phyloP scores from a whole-genome alignment of 2,888 invertebrate genomes.

The Elgonia sp. region DNA sequence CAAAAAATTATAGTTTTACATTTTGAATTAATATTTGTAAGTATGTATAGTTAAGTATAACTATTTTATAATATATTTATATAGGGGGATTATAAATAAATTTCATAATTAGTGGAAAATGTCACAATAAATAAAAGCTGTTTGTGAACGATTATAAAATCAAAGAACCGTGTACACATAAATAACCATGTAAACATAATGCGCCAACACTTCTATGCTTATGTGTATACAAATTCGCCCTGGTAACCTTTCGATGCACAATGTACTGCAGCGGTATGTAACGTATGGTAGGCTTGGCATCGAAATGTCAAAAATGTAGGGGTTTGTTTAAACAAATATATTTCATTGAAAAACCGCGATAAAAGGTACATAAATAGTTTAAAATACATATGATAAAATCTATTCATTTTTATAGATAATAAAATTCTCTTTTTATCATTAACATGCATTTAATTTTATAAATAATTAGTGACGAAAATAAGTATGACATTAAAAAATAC shows the following conservation, averaged over 20 bases:
- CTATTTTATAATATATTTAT: background rate
- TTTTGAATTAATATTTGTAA: too few relatives aligned
- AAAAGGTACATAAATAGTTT: background rate
- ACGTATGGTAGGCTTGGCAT: slow-evolving; percentile 43
- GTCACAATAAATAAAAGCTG: slow-evolving; percentile 1
- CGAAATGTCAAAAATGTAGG: slow-evolving; percentile 45
- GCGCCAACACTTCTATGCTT: background rate
- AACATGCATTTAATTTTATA: too few relatives aligned
- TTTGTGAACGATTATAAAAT: background rate
- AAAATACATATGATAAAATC: too few relatives aligned
- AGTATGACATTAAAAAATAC: too few relatives aligned
- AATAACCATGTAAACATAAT: background rate
- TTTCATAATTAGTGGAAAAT: background rate
- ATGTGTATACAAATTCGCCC: slow-evolving; percentile 13
- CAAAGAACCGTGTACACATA: slow-evolving; percentile 1
- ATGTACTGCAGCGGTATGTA: slow-evolving; percentile 10
- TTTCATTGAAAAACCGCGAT: background rate
- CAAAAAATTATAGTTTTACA: too few relatives aligned
- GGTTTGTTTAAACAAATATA: slow-evolving; percentile 18
- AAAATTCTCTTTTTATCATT: too few relatives aligned
- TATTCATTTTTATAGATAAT: too few relatives aligned
- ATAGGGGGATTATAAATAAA: background rate
- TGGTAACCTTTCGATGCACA: slow-evolving; percentile 36
- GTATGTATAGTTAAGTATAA: too few relatives aligned
- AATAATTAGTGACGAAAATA: too few relatives aligned